Percentiles rank a stretch among this genome's conserved stretches.
phyloP scores from a whole-genome alignment of 1,140 invertebrate species.

The Eriocheir sinensis region DNA sequence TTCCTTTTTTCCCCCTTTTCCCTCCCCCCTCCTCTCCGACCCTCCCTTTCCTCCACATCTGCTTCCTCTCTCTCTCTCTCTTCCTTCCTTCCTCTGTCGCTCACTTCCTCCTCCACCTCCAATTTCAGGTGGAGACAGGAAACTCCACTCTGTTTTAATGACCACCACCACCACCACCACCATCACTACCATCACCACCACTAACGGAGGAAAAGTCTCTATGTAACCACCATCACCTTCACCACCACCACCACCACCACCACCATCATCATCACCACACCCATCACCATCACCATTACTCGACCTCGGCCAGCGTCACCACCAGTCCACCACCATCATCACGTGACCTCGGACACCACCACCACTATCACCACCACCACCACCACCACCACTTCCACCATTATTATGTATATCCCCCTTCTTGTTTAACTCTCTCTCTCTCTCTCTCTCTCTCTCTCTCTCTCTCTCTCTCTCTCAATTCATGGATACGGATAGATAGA shows the following conservation, averaged over 20 bases:
- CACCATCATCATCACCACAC: neutral
- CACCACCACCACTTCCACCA: neutral
- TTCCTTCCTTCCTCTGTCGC: too few relatives aligned
- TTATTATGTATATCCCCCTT: neutral
- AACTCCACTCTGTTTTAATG: too few relatives aligned
- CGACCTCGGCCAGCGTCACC: neutral
- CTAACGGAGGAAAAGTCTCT: neutral
- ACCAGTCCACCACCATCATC: neutral
- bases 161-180: neutral
- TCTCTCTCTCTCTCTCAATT: too few relatives aligned
- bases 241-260: neutral
- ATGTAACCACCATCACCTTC: too few relatives aligned
- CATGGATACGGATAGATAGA: neutral
- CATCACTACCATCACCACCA: neutral
- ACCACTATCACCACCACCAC: neutral
- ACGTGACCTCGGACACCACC: neutral
- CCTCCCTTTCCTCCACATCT: neutral
- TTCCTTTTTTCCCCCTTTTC: neutral
- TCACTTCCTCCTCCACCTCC: neutral
- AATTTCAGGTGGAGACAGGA: neutral
- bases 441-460: too few relatives aligned
- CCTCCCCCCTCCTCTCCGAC: neutral
- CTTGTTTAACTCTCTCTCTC: too few relatives aligned
- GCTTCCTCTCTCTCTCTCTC: neutral
- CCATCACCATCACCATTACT: neutral